Base-by-base conservation (phyloP, 2,113 vertebrate genomes). In the Oreochromis aureus region DNA sequence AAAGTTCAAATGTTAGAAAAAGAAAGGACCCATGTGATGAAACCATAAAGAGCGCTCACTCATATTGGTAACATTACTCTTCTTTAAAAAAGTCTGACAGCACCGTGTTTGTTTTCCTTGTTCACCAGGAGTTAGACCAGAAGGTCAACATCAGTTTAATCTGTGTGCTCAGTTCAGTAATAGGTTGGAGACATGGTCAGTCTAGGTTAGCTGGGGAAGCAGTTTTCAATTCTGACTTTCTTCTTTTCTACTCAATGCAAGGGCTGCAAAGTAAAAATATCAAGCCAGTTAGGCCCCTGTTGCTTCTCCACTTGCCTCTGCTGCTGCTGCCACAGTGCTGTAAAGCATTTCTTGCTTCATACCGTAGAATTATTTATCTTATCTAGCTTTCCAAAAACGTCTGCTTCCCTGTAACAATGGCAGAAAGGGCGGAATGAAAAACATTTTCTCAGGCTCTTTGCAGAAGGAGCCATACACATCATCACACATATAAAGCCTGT, bases 401-500 rank as follows among this genome's bases (percentile, higher is more conserved):
- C 10, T 11, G 10, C 24, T 51, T 78, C 46, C 27, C 44, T 32
- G 78, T 61, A 82, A 79, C 73, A 73, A 59, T 85, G 69, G 78
- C 82, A 82, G 79, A 89, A 82, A 88, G 53, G 59, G 66, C 69
- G 81, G 84, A 93, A 88, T 63, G 58, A 85, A 89, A 84, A 86
- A 78, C 24, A 84, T 89, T 91, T 90, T 93, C 84, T 91, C 84
- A 73, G 88, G 76, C 63, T 89, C 48, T 82, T 80, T 86, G 66
- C 39, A 83, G 41, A 86, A 79, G 63, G 63, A 87, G 66, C 89
- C 73, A 55, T 73, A 61, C 89, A 86, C 84, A 85, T 91, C 94
- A 91, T 87, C 87, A 16, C 27, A n/a, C 51, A 18, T 36, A 91
- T 88, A 84, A 88, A 89, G 91, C 92, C 86, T 87, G 91, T 93